Base-by-base conservation (phyloP, 2,113 vertebrate species). In the Leiothrix lutea region DNA sequence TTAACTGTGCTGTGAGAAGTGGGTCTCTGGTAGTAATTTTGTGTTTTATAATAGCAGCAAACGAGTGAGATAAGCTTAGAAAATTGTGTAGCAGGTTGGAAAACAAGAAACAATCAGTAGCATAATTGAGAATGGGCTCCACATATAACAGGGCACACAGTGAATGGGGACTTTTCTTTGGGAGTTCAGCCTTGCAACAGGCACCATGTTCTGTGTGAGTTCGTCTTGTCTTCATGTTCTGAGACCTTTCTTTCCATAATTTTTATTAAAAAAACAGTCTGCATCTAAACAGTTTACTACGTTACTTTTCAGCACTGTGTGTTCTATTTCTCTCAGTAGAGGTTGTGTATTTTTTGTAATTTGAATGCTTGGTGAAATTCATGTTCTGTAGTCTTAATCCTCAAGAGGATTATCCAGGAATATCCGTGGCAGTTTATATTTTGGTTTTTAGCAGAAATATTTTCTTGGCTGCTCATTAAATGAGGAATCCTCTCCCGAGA, bases 401-500 rank as follows among this genome's bases (percentile, higher is more conserved):
- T 84, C 61, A 58, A 12, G 9, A 64, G 73, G 26, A 44, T 92
- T 83, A 89, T 54, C n/a, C 15, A 42, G 44, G 56, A 88, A 66
- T 86, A 93, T 80, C 79, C 8, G 4, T 31, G 13, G 65, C 33
- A 90, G 29, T 83, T 92, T 72, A 80, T 73, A 44, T 65, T 77
- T 77, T 73, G 14, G 0, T 10, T 53, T 93, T 79, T 58, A 83
- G 51, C 54, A 73, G 58, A 83, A 80, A 42, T 73, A 53, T 58
- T 92, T 93, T 74, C 75, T 92, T 90, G 21, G 38, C 54, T 92
- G n/a, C 38, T 96, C 26, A 38, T 83, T 86, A 93, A 80, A 61
- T 66, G 45, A 77, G 45, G 60, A 73, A 38, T 72, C 26, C 7
- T 77, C 51, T 90, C 54, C 48, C 19, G 0, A 42, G 74, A 62